phyloP scores from a whole-genome alignment of 2,797 vertebrate genomes.

The Austrolebias charrua region DNA sequence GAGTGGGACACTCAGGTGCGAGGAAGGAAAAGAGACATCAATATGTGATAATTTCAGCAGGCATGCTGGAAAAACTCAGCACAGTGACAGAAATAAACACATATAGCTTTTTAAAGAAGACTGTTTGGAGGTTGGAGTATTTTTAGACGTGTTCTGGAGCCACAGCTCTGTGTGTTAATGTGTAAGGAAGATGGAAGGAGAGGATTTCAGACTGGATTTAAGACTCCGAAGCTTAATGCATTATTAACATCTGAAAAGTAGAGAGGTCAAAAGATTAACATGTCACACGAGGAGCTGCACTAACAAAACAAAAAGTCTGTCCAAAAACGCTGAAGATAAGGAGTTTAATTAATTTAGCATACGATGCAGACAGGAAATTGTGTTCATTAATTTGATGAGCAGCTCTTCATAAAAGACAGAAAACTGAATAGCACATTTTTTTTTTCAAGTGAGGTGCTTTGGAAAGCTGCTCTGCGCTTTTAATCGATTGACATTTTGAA shows the following conservation, averaged over 20 bases:
- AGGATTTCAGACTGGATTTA: conserved; percentile 13
- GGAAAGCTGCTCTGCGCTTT: conserved; percentile 44
- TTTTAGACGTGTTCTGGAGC: conserved; percentile 41
- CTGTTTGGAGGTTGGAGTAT: conserved; percentile 36
- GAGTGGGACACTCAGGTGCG: conserved; percentile 20
- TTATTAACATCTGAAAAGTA: conserved; percentile 28
- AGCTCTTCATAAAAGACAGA: conserved; percentile 32
- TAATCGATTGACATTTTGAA: conserved; percentile 47
- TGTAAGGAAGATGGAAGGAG: conserved; percentile 17
- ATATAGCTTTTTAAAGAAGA: conserved; percentile 37
- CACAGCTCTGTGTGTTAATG: conserved; percentile 3
- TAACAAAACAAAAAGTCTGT: background rate
- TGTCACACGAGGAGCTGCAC: background rate
- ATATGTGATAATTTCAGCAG: conserved; percentile 52
- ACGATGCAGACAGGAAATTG: conserved; percentile 31
- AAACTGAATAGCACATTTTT: conserved; percentile 49
- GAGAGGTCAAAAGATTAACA: conserved; percentile 16
- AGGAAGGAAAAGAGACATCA: conserved; percentile 45
- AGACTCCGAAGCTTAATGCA: conserved; percentile 16
- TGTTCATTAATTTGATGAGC: conserved; percentile 27
- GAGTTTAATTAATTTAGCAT: conserved; percentile 36
- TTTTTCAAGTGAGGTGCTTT: conserved; percentile 45
- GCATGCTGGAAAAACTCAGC: conserved; percentile 32
- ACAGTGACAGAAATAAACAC: conserved; percentile 55
- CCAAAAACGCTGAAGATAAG: background rate